A percentile compares a stretch with the other conserved stretches of the same genome.
phyloP scores from a whole-genome alignment of 2,888 invertebrate genomes.

The Leptarthrus brevirostris region DNA sequence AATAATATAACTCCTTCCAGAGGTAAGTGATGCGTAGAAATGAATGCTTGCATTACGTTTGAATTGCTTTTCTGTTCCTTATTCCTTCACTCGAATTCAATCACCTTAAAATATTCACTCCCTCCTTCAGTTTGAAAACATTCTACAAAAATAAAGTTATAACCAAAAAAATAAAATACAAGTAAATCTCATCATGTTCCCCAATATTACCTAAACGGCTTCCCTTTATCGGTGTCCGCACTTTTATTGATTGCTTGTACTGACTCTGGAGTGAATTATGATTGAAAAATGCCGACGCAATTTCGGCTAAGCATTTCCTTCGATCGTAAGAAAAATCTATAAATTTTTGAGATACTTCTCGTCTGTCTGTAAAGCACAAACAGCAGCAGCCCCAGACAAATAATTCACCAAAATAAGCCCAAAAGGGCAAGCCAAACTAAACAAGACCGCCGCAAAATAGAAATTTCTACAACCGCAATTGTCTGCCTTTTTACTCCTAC shows the following conservation, averaged over 20 bases:
- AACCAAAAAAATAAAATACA: too few relatives aligned
- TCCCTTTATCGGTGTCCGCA: too few relatives aligned
- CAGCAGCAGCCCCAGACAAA: slow-evolving; percentile 17
- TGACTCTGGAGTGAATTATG: slow-evolving; percentile 9
- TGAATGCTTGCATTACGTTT: too few relatives aligned
- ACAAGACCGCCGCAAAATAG: slow-evolving; percentile 31
- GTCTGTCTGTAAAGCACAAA: not conserved
- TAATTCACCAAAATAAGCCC: slow-evolving; percentile 20
- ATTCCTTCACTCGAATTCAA: too few relatives aligned
- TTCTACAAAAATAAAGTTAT: too few relatives aligned
- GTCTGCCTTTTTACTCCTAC: slow-evolving; percentile 1
- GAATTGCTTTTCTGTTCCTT: too few relatives aligned
- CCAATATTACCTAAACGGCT: too few relatives aligned
- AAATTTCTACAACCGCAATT: slow-evolving; percentile 26
- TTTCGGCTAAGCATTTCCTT: slow-evolving; percentile 1
- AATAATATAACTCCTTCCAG: too few relatives aligned
- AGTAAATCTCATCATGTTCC: too few relatives aligned
- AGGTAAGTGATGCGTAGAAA: too few relatives aligned
- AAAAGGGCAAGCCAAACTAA: slow-evolving; percentile 33
- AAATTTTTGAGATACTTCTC: slow-evolving; percentile 17
- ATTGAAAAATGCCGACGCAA: slow-evolving; percentile 26
- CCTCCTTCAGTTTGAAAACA: too few relatives aligned
- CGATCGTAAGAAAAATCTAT: not conserved
- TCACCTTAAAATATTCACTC: too few relatives aligned
- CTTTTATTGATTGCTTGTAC: not conserved